phyloP scores from a whole-genome alignment of 1,140 invertebrate genomes.

The Heliconius nattereri region DNA sequence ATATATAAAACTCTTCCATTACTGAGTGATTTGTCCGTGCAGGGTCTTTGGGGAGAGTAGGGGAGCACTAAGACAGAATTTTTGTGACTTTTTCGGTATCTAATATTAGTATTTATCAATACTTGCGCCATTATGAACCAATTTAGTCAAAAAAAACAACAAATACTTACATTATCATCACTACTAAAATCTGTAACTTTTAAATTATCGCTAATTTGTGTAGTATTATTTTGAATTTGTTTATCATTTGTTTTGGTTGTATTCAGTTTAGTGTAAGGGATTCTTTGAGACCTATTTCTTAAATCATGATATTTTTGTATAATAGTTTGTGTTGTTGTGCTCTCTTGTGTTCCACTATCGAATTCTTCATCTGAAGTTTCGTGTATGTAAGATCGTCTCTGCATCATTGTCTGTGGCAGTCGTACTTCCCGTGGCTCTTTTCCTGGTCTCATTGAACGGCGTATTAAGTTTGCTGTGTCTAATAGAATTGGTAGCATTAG shows the following conservation, averaged over 20 bases:
- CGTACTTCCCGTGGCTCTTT: slow-evolving; percentile 64
- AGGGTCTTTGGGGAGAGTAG: too few relatives aligned
- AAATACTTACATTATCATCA: slow-evolving; percentile 51
- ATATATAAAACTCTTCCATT: too few relatives aligned
- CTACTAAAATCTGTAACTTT: slow-evolving; percentile 31
- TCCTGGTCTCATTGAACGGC: slow-evolving; percentile 66
- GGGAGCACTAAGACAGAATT: too few relatives aligned
- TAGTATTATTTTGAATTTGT: slow-evolving; percentile 47
- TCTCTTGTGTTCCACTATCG: slow-evolving; percentile 43
- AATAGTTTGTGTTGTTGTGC: slow-evolving; percentile 39
- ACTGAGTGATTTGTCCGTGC: too few relatives aligned
- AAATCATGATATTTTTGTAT: slow-evolving; percentile 49
- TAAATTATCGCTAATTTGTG: slow-evolving; percentile 35
- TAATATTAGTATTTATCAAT: too few relatives aligned
- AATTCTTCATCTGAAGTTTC: slow-evolving; percentile 55
- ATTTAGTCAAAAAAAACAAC: neutral
- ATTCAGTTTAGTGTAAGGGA: slow-evolving; percentile 36
- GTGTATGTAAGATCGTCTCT: slow-evolving; percentile 67
- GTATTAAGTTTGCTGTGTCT: slow-evolving; percentile 84
- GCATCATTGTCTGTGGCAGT: slow-evolving; percentile 62
- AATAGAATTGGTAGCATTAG: slow-evolving; percentile 84
- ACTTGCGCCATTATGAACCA: too few relatives aligned
- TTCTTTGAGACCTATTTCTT: slow-evolving; percentile 49
- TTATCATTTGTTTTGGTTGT: slow-evolving; percentile 46
- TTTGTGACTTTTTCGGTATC: too few relatives aligned